Base-by-base conservation (phyloP, 92 coral and sea anemone species). In the Nematostella vectensis region DNA sequence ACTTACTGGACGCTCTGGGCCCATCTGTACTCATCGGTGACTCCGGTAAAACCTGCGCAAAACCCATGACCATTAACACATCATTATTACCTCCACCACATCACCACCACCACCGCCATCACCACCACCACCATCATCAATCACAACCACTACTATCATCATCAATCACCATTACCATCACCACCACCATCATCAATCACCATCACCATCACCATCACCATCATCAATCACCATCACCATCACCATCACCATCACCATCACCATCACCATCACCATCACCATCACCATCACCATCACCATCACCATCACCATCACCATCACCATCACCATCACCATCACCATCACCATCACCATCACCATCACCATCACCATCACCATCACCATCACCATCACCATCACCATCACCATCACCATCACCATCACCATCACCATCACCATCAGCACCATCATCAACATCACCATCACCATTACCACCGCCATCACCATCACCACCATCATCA, bases 41-140 rank as follows among this genome's bases (percentile, higher is more conserved):
- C 49, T 58, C 63, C 24, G 63, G 63, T 19, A 58, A 50, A 12
- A 39, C 63, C 60, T 55, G 29, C 3, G 33, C n/a, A n/a, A n/a
- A n/a, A n/a, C n/a, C n/a, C n/a, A 50, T 2, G 29, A 20, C 27
- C n/a, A 23, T 13, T 15, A 12, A 10, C 4, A 50, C 9, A 11
- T 6, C 0, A 11, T 48, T 11, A 10, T 49, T 18, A 2, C n/a
- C 24, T 17, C 13, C 26, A 1, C 27, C 27, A n/a, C n/a, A n/a
- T n/a, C n/a, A n/a, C n/a, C n/a, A n/a, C n/a, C n/a, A n/a, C n/a
- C n/a, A n/a, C n/a, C n/a, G n/a, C n/a, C n/a, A n/a, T n/a, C n/a
- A n/a, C n/a, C n/a, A n/a, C n/a, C n/a, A n/a, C n/a, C n/a, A n/a
- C n/a, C n/a, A n/a, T n/a, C n/a, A n/a, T n/a, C n/a, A n/a, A n/a